Conservation (phyloP, 2,113 vertebrate genomes). For the Myotis yumanensis region DNA sequence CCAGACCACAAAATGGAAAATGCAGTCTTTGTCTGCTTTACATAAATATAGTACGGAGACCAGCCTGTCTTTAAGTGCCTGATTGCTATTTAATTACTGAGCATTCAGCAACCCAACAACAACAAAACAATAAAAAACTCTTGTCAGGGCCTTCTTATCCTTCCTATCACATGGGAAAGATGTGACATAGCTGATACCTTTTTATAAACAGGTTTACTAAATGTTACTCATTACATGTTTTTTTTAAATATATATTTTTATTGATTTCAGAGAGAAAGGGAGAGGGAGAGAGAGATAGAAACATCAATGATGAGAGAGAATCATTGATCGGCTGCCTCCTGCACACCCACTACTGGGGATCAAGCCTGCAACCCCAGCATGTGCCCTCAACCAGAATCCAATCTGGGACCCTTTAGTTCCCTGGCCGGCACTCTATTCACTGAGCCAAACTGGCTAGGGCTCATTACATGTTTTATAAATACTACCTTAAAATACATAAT, state of each 20-base stretch:
- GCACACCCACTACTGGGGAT: too few relatives aligned
- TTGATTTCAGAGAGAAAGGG: too few relatives aligned
- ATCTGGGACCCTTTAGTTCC: too few relatives aligned
- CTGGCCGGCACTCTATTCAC: too few relatives aligned
- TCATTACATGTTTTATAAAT: neutral
- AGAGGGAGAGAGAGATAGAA: too few relatives aligned
- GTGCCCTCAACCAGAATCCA: too few relatives aligned
- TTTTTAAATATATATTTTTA: too few relatives aligned
- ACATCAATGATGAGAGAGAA: too few relatives aligned
- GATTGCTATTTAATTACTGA: slow-evolving; percentile 77
- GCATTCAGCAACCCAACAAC: slow-evolving; percentile 46
- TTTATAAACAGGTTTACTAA: neutral
- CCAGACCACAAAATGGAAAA: slow-evolving; percentile 68
- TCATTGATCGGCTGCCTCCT: too few relatives aligned
- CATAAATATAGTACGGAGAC: slow-evolving; percentile 69
- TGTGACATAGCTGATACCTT: neutral
- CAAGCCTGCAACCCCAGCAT: too few relatives aligned
- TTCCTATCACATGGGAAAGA: neutral
- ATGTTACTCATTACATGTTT: neutral
- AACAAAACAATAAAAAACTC: neutral
- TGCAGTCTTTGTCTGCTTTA: slow-evolving; percentile 52
- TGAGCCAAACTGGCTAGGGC: too few relatives aligned
- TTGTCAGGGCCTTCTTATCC: neutral
- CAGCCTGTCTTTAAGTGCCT: slow-evolving; percentile 63
- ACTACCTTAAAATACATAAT: neutral